Conservation (phyloP, 2,888 invertebrate species). For the Troglohyphantes excavatus region DNA sequence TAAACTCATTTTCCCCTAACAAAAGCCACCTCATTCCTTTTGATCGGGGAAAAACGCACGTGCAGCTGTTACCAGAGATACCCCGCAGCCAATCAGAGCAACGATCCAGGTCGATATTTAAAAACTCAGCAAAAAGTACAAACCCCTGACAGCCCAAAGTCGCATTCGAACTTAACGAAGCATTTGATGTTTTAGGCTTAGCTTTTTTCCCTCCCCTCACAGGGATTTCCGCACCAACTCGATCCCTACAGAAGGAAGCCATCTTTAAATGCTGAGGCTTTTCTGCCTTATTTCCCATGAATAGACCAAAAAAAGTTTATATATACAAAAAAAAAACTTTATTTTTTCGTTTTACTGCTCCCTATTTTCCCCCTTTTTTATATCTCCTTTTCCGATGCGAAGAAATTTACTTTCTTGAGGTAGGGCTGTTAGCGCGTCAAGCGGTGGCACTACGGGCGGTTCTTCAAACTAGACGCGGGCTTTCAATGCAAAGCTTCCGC, state of each 20-base stretch:
- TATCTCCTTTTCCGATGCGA: constrained; percentile 16
- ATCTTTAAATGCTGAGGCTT: constrained; percentile 22
- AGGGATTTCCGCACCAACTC: background rate
- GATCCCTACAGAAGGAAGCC: background rate
- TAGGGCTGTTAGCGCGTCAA: constrained; percentile 20
- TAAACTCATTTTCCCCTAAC: constrained; percentile 35
- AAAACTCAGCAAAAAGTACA: constrained; percentile 19
- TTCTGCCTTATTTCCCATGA: constrained; percentile 49
- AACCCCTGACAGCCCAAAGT: background rate
- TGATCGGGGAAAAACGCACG: background rate
- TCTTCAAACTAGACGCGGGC: constrained; percentile 37
- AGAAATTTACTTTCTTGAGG: constrained; percentile 22
- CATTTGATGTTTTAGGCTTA: constrained; percentile 47
- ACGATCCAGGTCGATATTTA: constrained; percentile 42
- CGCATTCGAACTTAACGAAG: constrained; percentile 54
- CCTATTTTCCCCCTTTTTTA: background rate
- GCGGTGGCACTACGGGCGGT: constrained; percentile 43
- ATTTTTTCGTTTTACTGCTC: constrained; percentile 11
- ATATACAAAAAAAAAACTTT: background rate
- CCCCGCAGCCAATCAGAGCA: constrained; percentile 39
- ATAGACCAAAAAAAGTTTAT: constrained; percentile 64
- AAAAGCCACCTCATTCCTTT: background rate
- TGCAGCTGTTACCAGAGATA: constrained; percentile 45
- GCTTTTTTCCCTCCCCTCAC: background rate
- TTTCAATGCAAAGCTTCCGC: constrained; percentile 63